Evolutionary conservation across 1,140 invertebrate genomes (phyloP).

Genomic region (Nebria ingens): DNA sequence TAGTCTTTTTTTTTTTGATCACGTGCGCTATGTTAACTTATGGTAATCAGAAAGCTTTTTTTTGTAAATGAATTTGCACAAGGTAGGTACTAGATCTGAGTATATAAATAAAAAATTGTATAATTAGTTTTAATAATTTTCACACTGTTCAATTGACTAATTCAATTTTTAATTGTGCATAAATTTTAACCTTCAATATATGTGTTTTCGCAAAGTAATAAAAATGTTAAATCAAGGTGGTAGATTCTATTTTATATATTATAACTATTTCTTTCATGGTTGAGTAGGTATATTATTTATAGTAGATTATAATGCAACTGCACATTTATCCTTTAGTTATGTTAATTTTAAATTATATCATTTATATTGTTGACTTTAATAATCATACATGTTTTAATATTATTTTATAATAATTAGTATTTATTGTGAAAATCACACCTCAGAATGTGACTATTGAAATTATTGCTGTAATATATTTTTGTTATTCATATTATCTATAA

Average conservation of each 20-base stretch:
- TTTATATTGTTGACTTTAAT: too few species aligned
- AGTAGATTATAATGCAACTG: not conserved
- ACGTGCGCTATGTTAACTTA: not conserved
- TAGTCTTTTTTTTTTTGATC: not conserved
- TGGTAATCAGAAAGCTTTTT: not conserved
- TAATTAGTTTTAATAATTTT: constrained; percentile 4
- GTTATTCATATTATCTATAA: too few species aligned
- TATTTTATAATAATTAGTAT: too few species aligned
- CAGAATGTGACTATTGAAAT: too few species aligned
- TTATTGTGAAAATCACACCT: too few species aligned
- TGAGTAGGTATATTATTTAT: not conserved
- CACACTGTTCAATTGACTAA: constrained; percentile 1
- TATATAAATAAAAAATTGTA: not conserved
- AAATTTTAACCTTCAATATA: not conserved
- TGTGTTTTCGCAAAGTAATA: too few species aligned
- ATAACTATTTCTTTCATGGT: too few species aligned
- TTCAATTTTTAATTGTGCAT: not conserved
- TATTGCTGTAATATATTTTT: too few species aligned
- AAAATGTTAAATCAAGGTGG: too few species aligned
- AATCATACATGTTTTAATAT: too few species aligned
- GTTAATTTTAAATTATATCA: too few species aligned
- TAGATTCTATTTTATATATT: too few species aligned
- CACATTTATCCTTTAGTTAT: not conserved
- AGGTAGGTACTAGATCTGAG: constrained; percentile 6
- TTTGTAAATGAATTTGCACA: not conserved